Evolutionary conservation across 2,888 invertebrate species (phyloP).

Genomic region (Drosophila histrio): DNA sequence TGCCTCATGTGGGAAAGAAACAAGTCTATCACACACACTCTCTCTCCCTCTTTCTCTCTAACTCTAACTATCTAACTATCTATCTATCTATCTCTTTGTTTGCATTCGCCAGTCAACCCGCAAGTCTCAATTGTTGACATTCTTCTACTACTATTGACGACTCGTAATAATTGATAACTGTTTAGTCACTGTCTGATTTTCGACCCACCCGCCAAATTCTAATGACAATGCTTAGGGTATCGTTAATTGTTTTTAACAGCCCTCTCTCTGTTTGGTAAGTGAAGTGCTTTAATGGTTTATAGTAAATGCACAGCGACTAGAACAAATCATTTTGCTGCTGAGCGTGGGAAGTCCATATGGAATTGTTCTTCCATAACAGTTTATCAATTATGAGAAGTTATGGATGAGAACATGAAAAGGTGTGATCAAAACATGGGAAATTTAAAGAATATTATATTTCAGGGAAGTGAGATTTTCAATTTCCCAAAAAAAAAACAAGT

Average conservation of each 20-base stretch:
- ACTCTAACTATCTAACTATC: slow-evolving; percentile 2
- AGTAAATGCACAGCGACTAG: slow-evolving; percentile 35
- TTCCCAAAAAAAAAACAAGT: not conserved
- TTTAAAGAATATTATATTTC: not conserved
- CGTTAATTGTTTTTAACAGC: slow-evolving; percentile 60
- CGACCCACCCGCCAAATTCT: slow-evolving; percentile 16
- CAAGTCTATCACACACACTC: slow-evolving; percentile 32
- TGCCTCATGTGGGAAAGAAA: slow-evolving; percentile 51
- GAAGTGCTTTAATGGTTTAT: slow-evolving; percentile 42
- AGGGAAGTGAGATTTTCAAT: not conserved
- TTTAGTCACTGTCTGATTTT: slow-evolving; percentile 76
- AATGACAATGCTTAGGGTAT: slow-evolving; percentile 43
- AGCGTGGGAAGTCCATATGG: slow-evolving; percentile 57
- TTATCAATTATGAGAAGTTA: slow-evolving; percentile 30
- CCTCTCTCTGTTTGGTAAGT: slow-evolving; percentile 12
- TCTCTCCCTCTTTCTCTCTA: not conserved
- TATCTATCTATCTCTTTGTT: slow-evolving; percentile 29
- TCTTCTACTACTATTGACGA: slow-evolving; percentile 51
- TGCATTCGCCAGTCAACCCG: slow-evolving; percentile 43
- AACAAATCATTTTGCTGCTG: slow-evolving; percentile 44
- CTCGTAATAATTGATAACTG: slow-evolving; percentile 75
- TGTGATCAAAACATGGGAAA: slow-evolving; percentile 54
- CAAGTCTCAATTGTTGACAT: slow-evolving; percentile 50
- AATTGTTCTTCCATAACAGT: slow-evolving; percentile 54
- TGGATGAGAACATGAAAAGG: slow-evolving; percentile 33